Percentiles rank a stretch among this genome's conserved stretches.
Conservation (phyloP, 2,113 vertebrate genomes). For the Protomyctophum bolini region DNA sequence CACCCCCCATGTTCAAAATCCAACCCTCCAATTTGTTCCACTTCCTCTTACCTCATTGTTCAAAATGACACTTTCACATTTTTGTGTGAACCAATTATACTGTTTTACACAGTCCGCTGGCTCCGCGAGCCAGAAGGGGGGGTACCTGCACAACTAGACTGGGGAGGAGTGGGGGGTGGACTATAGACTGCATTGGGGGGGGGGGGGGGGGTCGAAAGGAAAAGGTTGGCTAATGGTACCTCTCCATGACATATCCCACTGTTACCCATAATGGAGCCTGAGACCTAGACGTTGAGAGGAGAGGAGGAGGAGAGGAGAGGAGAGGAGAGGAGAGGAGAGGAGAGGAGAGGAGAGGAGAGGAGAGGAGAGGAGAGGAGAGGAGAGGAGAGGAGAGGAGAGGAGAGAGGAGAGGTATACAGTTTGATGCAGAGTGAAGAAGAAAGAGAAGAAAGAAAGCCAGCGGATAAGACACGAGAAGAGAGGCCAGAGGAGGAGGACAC, state of each 20-base stretch:
- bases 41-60: constrained; percentile 78
- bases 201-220: background rate
- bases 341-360: constrained; percentile 27
- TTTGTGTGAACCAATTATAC: constrained; percentile 78
- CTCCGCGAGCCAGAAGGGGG: constrained; percentile 58
- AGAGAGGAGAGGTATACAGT: constrained; percentile 2
- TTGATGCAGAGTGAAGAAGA: constrained; percentile 44
- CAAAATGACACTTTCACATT: constrained; percentile 79
- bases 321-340: constrained; percentile 29
- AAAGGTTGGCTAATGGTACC: constrained; percentile 42
- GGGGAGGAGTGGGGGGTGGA: constrained; percentile 34
- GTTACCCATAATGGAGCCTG: constrained; percentile 9
- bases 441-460: background rate
- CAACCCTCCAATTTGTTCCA: constrained; percentile 76
- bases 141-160: constrained; percentile 66
- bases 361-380: background rate
- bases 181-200: too few species aligned
- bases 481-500: background rate
- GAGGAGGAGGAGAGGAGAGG: background rate
- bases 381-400: background rate
- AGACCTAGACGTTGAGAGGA: background rate
- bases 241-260: constrained; percentile 47
- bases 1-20: constrained; percentile 60
- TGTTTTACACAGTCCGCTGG: constrained; percentile 76
- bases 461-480: background rate